phyloP scores from a whole-genome alignment of 2,797 vertebrate genomes.

The Eulemur coronatus region DNA sequence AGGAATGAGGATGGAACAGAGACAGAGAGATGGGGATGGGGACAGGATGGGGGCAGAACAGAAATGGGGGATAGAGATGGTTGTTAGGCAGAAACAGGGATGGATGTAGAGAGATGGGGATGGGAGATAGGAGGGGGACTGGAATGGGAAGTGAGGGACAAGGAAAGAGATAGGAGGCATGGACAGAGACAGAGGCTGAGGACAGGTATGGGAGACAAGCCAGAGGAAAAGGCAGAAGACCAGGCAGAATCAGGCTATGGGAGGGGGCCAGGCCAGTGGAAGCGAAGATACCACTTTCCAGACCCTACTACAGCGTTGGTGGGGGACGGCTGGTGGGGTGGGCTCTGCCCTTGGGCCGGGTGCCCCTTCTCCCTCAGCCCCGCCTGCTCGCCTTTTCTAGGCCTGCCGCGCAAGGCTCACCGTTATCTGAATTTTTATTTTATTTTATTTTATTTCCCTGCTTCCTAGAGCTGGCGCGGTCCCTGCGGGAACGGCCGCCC shows the following conservation, averaged over 20 bases:
- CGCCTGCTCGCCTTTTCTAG: slow-evolving; percentile 44
- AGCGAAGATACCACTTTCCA: neutral
- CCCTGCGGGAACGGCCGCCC: slow-evolving; percentile 73
- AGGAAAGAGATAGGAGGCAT: neutral
- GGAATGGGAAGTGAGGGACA: neutral
- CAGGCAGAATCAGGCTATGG: neutral
- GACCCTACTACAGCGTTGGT: neutral
- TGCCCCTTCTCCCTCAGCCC: slow-evolving; percentile 47
- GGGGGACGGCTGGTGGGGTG: neutral
- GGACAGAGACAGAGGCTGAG: neutral
- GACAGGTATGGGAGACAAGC: neutral
- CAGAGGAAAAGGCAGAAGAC: neutral
- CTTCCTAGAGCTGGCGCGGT: slow-evolving; percentile 76
- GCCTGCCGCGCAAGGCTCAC: slow-evolving; percentile 75
- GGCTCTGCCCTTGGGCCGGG: slow-evolving; percentile 71
- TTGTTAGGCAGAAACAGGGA: neutral
- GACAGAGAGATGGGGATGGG: neutral
- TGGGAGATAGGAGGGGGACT: neutral
- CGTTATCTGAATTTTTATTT: slow-evolving; percentile 82
- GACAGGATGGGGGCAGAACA: neutral
- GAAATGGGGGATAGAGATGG: neutral
- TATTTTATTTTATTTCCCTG: slow-evolving; percentile 82
- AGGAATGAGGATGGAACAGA: neutral
- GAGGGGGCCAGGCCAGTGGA: neutral
- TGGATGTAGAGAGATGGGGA: neutral